These are phyloP conservation scores for Haemorhous mexicanus DNA, from an alignment of 2,113 vertebrate species.

Conservation along the genomic window DNA sequence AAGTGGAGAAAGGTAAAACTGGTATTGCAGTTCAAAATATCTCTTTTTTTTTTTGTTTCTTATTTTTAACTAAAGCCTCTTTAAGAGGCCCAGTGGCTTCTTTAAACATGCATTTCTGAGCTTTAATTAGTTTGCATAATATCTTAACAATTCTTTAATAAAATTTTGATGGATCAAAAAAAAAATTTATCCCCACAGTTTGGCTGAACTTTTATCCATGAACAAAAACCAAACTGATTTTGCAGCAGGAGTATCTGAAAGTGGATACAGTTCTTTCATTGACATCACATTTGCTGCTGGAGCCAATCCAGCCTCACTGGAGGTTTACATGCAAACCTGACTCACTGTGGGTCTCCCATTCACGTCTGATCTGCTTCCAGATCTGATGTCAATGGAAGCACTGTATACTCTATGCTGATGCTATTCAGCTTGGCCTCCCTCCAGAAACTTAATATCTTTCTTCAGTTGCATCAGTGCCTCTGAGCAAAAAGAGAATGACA, in stretches of 20 bases:
- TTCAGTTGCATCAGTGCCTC: constrained; percentile 41
- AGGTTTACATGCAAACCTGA: constrained; percentile 61
- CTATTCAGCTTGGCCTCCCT: constrained; percentile 14
- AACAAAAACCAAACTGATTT: constrained; percentile 6
- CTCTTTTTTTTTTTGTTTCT: neutral
- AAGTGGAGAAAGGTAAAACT: neutral
- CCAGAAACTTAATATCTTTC: constrained; percentile 44
- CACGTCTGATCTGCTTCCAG: constrained; percentile 62
- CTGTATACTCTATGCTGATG: neutral
- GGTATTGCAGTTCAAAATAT: neutral
- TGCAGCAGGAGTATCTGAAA: neutral
- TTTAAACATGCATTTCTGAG: neutral
- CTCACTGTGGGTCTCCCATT: constrained; percentile 51
- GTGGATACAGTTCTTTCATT: constrained; percentile 47
- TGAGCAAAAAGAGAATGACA: constrained; percentile 47
- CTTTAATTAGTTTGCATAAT: neutral
- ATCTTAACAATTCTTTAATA: neutral
- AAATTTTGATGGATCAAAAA: neutral
- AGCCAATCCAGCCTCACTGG: constrained; percentile 36
- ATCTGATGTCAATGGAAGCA: constrained; percentile 51
- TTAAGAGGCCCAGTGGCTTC: neutral
- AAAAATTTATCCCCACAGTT: neutral
- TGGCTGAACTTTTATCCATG: neutral
- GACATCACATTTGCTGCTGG: constrained; percentile 40
- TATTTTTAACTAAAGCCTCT: neutral